These are phyloP conservation scores for Hypselothyrea guttata DNA, from an alignment of 2,888 invertebrate species.

Conservation along the genomic window DNA sequence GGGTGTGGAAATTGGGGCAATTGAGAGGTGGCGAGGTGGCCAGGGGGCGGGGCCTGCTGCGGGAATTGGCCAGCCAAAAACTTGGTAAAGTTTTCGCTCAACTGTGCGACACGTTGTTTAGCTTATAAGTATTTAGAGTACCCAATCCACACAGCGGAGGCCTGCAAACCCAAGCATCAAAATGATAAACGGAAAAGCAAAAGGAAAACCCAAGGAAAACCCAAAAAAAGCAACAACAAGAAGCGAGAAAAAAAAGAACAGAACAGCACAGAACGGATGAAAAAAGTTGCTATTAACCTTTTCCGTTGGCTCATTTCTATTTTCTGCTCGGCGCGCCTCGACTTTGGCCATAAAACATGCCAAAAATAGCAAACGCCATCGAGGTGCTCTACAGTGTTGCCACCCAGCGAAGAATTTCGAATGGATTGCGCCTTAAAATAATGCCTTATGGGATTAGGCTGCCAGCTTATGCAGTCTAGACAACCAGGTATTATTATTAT, in stretches of 20 bases:
- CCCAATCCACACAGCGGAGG: constrained; percentile 5
- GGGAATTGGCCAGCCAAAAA: constrained; percentile 46
- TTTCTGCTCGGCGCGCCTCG: constrained; percentile 22
- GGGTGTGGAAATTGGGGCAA: background rate
- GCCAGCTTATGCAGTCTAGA: no score
- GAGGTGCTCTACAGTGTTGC: constrained; percentile 16
- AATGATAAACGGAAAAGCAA: constrained; percentile 28
- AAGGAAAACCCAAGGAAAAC: background rate
- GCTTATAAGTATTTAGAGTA: constrained; percentile 50
- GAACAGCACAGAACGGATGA: constrained; percentile 10
- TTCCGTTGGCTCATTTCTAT: constrained; percentile 40
- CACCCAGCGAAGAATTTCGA: no score
- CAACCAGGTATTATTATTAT: no score
- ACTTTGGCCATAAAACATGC: constrained; percentile 63
- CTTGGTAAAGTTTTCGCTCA: constrained; percentile 59
- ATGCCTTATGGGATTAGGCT: no score
- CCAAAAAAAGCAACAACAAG: no score
- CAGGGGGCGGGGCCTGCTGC: background rate
- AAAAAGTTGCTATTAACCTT: constrained; percentile 67
- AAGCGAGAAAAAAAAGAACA: background rate
- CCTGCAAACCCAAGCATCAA: constrained; percentile 7
- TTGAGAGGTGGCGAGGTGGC: no score
- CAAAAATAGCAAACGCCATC: constrained; percentile 57
- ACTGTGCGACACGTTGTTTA: constrained; percentile 59
- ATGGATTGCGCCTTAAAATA: no score